These are phyloP conservation scores for Pardosa pseudoannulata DNA, from an alignment of 2,888 invertebrate species.

Conservation along the genomic window DNA sequence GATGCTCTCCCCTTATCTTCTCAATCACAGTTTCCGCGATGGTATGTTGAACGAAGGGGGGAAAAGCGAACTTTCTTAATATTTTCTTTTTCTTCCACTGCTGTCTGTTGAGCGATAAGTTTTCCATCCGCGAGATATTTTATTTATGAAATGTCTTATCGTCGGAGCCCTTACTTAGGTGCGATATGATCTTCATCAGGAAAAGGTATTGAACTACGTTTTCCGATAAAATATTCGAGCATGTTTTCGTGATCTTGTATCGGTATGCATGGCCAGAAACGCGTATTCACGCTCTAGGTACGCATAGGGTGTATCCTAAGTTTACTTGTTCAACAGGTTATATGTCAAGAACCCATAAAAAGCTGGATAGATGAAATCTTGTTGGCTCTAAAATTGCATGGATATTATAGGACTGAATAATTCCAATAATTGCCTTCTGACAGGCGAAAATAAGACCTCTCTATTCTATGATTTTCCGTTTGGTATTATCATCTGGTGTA, in stretches of 20 bases:
- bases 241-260: slow-evolving; percentile 12
- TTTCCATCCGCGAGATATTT: not conserved
- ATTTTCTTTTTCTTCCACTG: not conserved
- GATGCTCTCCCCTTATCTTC: not conserved
- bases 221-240: slow-evolving; percentile 12
- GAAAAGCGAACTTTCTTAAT: not conserved
- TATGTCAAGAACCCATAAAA: slow-evolving; percentile 17
- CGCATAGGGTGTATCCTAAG: not conserved
- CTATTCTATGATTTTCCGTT: not conserved
- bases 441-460: not conserved
- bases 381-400: not conserved
- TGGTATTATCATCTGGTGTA: not conserved
- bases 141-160: not conserved
- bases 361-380: not conserved
- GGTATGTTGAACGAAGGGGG: not conserved
- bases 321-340: slow-evolving; percentile 8
- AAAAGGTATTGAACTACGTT: slow-evolving; percentile 16
- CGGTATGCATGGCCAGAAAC: not conserved
- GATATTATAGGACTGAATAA: not conserved
- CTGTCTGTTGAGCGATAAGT: not conserved
- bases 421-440: not conserved
- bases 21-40: slow-evolving; percentile 1
- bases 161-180: not conserved
- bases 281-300: not conserved
- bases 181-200: slow-evolving; percentile 3